phyloP scores from a whole-genome alignment of 1,140 invertebrate genomes.

The Lordiphosa collinella region DNA sequence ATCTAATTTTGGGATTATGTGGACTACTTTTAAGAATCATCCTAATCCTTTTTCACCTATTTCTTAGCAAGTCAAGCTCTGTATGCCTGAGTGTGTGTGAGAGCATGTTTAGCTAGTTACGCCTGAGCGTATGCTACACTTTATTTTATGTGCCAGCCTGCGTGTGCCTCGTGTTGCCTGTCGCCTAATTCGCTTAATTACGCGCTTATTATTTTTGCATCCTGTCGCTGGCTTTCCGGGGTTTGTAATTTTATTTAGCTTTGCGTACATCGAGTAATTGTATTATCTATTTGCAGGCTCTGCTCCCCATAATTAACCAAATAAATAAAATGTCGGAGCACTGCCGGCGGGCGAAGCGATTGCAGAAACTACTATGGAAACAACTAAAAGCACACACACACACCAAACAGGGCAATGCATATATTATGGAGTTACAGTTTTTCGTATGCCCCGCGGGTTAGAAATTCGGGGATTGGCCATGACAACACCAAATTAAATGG shows the following conservation, averaged over 20 bases:
- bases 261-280: conserved; percentile 66
- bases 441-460: conserved; percentile 43
- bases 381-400: conserved; percentile 22
- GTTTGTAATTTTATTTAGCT: conserved; percentile 69
- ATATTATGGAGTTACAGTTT: conserved; percentile 26
- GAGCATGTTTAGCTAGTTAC: too few relatives aligned
- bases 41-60: too few relatives aligned
- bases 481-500: conserved; percentile 68
- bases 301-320: conserved; percentile 67
- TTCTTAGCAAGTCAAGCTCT: too few relatives aligned
- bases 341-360: conserved; percentile 18
- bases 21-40: too few relatives aligned
- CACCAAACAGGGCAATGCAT: conserved; percentile 1
- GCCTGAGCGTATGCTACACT: conserved; percentile 71
- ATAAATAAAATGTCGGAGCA: conserved; percentile 70
- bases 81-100: too few relatives aligned
- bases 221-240: conserved; percentile 28
- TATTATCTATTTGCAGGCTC: conserved; percentile 65
- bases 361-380: conserved; percentile 31
- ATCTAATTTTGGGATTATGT: too few relatives aligned
- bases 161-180: conserved; percentile 28
- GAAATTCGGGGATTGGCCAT: conserved; percentile 25
- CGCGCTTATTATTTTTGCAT: conserved; percentile 74
- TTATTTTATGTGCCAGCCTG: conserved; percentile 49
- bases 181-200: conserved; percentile 75